Evolutionary conservation across 2,888 invertebrate genomes (phyloP).

Genomic region (Furcula furcula): DNA sequence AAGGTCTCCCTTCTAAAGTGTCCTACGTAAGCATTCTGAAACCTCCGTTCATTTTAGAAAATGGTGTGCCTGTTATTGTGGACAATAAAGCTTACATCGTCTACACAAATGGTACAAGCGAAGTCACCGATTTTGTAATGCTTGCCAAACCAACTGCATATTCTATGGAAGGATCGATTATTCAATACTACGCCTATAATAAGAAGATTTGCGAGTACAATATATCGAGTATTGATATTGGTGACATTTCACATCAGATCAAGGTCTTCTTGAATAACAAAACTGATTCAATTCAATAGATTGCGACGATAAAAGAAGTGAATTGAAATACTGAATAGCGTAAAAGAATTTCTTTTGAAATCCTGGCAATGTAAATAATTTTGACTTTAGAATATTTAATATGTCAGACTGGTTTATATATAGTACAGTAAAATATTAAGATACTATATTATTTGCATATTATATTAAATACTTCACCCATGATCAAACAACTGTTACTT

Average conservation of each 20-base stretch:
- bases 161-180: slow-evolving; percentile 36
- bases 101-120: slow-evolving; percentile 39
- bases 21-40: slow-evolving; percentile 33
- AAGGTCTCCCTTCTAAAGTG: slow-evolving; percentile 38
- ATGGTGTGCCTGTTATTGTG: slow-evolving; percentile 34
- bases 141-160: slow-evolving; percentile 42
- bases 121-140: slow-evolving; percentile 28
- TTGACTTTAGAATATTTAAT: too few species aligned
- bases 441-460: too few species aligned
- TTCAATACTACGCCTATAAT: slow-evolving; percentile 47
- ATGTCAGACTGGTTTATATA: too few species aligned
- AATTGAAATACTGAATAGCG: slow-evolving; percentile 12
- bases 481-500: too few species aligned
- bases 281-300: slow-evolving; percentile 25
- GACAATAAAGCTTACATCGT: slow-evolving; percentile 38
- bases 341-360: too few species aligned
- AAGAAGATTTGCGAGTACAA: slow-evolving; percentile 57
- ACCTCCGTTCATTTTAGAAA: slow-evolving; percentile 38
- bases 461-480: too few species aligned
- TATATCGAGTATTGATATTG: slow-evolving; percentile 19
- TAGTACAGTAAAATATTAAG: too few species aligned
- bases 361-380: too few species aligned
- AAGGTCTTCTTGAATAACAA: slow-evolving; percentile 30
- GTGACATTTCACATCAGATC: slow-evolving; percentile 28
- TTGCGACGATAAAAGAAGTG: slow-evolving; percentile 29